phyloP scores from a whole-genome alignment of 2,888 invertebrate species.

The Merodon equestris region DNA sequence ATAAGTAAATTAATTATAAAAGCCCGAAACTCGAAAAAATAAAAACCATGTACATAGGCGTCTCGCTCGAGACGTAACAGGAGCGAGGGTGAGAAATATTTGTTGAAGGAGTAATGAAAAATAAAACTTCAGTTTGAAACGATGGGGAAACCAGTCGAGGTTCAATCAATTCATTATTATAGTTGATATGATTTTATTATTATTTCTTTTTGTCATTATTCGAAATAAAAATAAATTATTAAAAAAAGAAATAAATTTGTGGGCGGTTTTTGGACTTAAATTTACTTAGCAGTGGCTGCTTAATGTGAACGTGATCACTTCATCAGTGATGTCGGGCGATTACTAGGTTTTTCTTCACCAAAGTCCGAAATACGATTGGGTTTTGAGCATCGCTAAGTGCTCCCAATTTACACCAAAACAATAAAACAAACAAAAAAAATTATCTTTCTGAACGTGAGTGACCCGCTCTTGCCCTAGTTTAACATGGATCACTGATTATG shows the following conservation, averaged over 20 bases:
- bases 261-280: not conserved
- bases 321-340: no score
- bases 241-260: constrained; percentile 18
- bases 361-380: no score
- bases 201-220: constrained; percentile 48
- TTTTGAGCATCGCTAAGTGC: no score
- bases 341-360: no score
- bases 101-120: constrained; percentile 1
- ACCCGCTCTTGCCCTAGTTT: no score
- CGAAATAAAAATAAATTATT: constrained; percentile 60
- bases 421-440: no score
- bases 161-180: constrained; percentile 32
- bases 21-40: constrained; percentile 1
- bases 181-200: constrained; percentile 50
- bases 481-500: no score
- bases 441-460: no score
- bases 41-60: constrained; percentile 22
- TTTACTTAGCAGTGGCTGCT: no score
- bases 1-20: constrained; percentile 6
- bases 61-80: constrained; percentile 3
- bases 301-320: no score
- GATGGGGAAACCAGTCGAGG: constrained; percentile 22
- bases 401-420: no score
- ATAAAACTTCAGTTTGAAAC: constrained; percentile 6
- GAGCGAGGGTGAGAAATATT: not conserved